These are phyloP conservation scores for Mirza zaza DNA, from an alignment of 2,113 vertebrate species.

Conservation along the genomic window DNA sequence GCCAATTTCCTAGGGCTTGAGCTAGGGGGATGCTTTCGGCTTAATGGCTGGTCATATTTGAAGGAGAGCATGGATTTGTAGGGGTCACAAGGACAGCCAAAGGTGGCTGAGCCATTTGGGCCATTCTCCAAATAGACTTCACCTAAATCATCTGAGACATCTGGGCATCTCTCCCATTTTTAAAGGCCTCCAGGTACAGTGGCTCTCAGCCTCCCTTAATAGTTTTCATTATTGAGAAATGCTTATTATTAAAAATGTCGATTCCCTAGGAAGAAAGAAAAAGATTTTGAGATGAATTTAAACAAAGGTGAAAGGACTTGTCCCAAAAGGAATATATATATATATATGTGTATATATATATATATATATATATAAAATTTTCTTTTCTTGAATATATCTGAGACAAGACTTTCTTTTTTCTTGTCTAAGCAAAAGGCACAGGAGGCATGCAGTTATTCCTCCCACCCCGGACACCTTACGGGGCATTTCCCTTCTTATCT, in stretches of 20 bases:
- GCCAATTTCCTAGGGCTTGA: constrained; percentile 44
- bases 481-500: not conserved
- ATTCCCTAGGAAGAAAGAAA: too few species aligned
- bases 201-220: not conserved
- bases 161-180: constrained; percentile 40
- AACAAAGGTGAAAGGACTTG: constrained; percentile 43
- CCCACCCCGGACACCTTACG: not conserved
- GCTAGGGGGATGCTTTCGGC: constrained; percentile 22
- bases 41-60: constrained; percentile 36
- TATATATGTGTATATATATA: not conserved
- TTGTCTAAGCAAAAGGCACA: not conserved
- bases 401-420: not conserved
- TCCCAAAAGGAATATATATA: not conserved
- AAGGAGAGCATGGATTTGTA: not conserved
- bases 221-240: constrained; percentile 31
- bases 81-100: constrained; percentile 34
- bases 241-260: constrained; percentile 17
- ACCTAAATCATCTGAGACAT: constrained; percentile 33
- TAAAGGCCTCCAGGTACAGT: constrained; percentile 15
- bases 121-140: constrained; percentile 38
- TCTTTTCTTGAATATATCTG: not conserved
- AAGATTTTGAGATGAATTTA: constrained; percentile 54
- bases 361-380: not conserved
- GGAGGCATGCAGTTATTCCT: not conserved
- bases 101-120: constrained; percentile 36